phyloP scores from a whole-genome alignment of 2,113 vertebrate species.

The Cynopterus brachyotis region DNA sequence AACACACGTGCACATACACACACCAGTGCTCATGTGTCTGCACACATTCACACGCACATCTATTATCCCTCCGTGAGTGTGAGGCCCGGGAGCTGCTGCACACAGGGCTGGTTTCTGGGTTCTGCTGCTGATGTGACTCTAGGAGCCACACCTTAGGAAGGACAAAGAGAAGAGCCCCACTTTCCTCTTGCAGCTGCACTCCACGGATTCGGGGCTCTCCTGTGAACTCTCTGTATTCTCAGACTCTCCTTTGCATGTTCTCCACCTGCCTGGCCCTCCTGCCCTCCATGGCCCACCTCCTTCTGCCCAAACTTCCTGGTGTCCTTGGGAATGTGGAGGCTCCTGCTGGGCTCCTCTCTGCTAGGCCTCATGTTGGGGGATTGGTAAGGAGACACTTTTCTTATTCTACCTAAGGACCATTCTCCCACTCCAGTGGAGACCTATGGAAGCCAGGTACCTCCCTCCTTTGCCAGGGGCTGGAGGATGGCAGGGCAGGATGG shows the following conservation, averaged over 20 bases:
- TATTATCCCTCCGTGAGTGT: background rate
- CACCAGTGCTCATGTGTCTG: rapidly evolving
- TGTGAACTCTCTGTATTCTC: background rate
- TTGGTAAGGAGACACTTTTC: background rate
- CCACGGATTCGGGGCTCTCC: rapidly evolving
- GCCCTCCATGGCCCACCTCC: background rate
- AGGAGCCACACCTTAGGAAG: background rate
- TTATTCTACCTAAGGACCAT: background rate
- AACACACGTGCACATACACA: too few relatives aligned
- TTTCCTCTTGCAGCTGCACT: background rate
- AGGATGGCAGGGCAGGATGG: background rate
- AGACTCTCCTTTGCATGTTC: background rate
- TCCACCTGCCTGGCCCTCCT: background rate
- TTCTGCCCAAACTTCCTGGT: background rate
- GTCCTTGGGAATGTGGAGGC: background rate
- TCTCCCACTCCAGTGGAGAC: background rate
- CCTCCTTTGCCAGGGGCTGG: too few relatives aligned
- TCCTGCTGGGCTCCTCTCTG: background rate
- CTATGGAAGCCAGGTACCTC: background rate
- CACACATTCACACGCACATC: too few relatives aligned
- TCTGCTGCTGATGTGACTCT: background rate
- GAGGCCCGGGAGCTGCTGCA: background rate
- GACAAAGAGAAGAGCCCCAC: background rate
- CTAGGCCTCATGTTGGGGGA: background rate
- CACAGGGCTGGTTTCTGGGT: background rate